Percentiles rank a stretch among this genome's conserved stretches.
Conservation (phyloP, 1,140 invertebrate genomes). For the Cryptotermes secundus region DNA sequence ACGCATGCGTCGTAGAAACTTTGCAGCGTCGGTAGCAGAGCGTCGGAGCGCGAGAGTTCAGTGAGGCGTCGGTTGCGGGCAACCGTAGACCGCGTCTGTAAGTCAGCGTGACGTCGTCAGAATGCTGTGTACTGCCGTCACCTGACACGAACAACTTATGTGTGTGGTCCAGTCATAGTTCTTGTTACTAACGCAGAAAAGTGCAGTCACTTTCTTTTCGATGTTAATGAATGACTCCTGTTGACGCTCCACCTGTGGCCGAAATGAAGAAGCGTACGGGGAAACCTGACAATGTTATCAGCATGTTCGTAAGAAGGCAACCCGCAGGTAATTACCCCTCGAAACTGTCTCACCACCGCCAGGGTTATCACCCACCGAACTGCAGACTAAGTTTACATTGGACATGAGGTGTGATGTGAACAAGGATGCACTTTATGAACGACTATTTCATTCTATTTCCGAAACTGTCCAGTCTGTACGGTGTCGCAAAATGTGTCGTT, state of each 20-base stretch:
- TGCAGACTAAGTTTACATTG: background rate
- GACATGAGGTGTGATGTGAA: background rate
- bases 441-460: background rate
- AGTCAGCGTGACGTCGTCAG: background rate
- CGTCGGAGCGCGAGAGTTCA: background rate
- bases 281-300: background rate
- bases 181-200: background rate
- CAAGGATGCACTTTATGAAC: background rate
- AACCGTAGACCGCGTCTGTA: background rate
- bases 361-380: constrained; percentile 3
- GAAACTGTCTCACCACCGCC: background rate
- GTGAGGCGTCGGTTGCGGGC: background rate
- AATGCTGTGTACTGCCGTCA: too few relatives aligned
- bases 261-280: background rate
- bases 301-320: background rate
- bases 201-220: background rate
- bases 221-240: background rate
- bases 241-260: background rate
- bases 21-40: background rate
- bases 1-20: background rate
- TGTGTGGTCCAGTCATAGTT: background rate
- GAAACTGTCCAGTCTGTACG: background rate
- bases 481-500: background rate
- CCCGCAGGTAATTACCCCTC: background rate
- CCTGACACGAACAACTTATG: too few relatives aligned